Conservation (phyloP, 2,797 vertebrate species). For the Sebastes baramenuke region DNA sequence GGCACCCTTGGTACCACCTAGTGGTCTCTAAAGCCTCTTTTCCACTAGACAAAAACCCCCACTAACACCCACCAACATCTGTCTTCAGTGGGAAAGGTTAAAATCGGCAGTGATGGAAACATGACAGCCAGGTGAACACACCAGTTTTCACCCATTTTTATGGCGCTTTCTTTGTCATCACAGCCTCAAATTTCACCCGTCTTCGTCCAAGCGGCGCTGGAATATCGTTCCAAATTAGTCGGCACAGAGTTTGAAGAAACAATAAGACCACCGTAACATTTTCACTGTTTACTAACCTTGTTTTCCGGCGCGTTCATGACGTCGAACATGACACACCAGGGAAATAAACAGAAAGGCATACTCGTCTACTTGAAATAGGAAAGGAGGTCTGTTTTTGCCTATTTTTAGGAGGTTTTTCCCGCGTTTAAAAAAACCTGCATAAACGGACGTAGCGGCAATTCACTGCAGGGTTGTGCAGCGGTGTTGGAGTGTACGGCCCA, state of each 20-base stretch:
- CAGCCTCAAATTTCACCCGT: background rate
- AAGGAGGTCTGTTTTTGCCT: background rate
- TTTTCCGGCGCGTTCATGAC: background rate
- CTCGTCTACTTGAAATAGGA: background rate
- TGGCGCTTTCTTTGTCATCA: background rate
- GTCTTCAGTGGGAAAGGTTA: background rate
- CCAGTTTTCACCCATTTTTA: too few species aligned
- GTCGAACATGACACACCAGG: accelerated
- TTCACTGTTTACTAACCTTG: background rate
- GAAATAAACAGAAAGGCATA: background rate
- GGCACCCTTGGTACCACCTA: too few species aligned
- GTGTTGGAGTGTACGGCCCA: too few species aligned
- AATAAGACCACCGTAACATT: background rate
- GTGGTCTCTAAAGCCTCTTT: background rate
- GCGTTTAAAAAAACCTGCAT: background rate
- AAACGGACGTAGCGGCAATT: accelerated
- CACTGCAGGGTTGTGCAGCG: too few species aligned
- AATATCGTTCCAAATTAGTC: too few species aligned
- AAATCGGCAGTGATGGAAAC: too few species aligned
- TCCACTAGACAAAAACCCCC: background rate
- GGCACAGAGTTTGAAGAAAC: too few species aligned
- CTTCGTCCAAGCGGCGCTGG: too few species aligned
- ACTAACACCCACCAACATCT: background rate
- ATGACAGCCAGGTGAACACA: too few species aligned
- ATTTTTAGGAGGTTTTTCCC: background rate